A percentile compares a stretch with the other conserved stretches of the same genome.
Evolutionary conservation across 1,140 invertebrate species (phyloP).

Genomic region (Hirudo medicinalis): DNA sequence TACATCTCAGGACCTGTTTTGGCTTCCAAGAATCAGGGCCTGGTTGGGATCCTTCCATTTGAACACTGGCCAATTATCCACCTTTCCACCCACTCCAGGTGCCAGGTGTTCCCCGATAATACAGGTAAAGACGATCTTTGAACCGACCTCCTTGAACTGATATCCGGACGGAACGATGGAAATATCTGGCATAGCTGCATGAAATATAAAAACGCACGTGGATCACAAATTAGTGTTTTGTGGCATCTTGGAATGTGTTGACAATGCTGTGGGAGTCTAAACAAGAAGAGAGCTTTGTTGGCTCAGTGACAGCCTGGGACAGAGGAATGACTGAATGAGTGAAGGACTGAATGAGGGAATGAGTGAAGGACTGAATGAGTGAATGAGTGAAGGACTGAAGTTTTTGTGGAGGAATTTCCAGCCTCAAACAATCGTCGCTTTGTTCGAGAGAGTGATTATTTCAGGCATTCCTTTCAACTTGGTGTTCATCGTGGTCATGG

Average conservation of each 20-base stretch:
- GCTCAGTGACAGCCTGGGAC: neutral
- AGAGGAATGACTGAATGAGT: constrained; percentile 7
- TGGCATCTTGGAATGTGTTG: neutral
- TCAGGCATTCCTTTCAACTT: too few relatives aligned
- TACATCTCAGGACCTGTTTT: neutral
- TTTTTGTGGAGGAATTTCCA: too few relatives aligned
- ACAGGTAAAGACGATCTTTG: constrained; percentile 14
- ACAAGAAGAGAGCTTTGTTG: neutral
- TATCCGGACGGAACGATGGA: neutral
- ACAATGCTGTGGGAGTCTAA: neutral
- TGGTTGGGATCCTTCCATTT: constrained; percentile 9
- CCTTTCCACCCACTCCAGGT: neutral
- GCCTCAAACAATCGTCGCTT: too few relatives aligned
- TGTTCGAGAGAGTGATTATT: too few relatives aligned
- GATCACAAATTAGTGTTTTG: neutral
- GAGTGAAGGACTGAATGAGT: constrained; percentile 3
- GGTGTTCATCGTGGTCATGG: too few relatives aligned
- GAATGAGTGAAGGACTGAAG: constrained; percentile 11
- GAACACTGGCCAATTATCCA: neutral
- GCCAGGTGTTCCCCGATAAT: constrained; percentile 6
- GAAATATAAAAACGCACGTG: neutral
- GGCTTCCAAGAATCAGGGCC: neutral
- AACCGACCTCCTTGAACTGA: constrained; percentile 14
- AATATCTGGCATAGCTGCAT: neutral
- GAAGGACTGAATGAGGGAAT: constrained; percentile 6